Evolutionary conservation across 2,888 invertebrate genomes (phyloP).

Genomic region (Orchesella flavescens): DNA sequence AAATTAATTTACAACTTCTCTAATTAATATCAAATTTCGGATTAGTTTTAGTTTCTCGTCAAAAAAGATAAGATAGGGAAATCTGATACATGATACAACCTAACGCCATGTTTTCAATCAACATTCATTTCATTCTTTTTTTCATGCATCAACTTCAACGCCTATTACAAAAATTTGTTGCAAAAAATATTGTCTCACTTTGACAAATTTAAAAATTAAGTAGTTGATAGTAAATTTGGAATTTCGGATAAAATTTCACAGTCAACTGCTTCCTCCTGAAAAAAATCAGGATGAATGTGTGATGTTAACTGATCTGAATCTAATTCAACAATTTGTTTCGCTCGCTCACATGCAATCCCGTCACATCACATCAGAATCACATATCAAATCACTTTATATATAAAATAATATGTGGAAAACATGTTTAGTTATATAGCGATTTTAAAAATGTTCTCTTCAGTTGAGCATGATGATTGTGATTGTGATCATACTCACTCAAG

Average conservation of each 20-base stretch:
- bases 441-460: not conserved
- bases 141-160: too few species aligned
- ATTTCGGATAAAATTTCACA: not conserved
- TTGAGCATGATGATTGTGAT: not conserved
- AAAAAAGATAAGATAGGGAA: too few species aligned
- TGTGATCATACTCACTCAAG: not conserved
- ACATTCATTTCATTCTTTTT: too few species aligned
- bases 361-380: not conserved
- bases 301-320: constrained; percentile 19
- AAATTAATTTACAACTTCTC: constrained; percentile 11
- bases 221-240: too few species aligned
- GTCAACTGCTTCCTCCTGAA: not conserved
- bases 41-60: too few species aligned
- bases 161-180: too few species aligned
- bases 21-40: too few species aligned
- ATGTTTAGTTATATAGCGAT: too few species aligned
- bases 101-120: too few species aligned
- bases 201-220: too few species aligned
- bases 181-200: too few species aligned
- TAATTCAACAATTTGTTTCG: constrained; percentile 4
- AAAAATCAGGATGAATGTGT: not conserved
- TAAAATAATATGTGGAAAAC: not conserved
- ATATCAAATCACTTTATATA: not conserved
- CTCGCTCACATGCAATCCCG: not conserved
- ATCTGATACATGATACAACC: too few species aligned